Evolutionary conservation across 1,140 invertebrate species (phyloP).

Genomic region (Ephestia elutella): DNA sequence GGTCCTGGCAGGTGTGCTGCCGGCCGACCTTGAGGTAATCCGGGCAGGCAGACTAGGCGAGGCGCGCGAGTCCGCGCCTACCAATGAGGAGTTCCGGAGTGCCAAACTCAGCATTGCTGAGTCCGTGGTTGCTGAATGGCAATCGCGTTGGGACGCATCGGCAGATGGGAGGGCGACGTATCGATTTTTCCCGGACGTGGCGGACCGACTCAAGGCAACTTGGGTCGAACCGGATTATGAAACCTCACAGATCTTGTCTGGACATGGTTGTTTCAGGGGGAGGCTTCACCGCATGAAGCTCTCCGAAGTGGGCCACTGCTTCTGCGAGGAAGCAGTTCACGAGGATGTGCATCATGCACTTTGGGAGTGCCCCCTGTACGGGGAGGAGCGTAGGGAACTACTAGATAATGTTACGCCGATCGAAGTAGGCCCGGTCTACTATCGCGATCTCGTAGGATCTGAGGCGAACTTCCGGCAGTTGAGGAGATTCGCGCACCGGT

Average conservation of each 20-base stretch:
- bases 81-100: too few species aligned
- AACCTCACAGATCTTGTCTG: constrained; percentile 17
- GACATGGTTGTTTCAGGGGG: constrained; percentile 17
- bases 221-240: constrained; percentile 18
- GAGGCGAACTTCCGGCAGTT: too few species aligned
- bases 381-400: constrained; percentile 5
- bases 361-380: constrained; percentile 14
- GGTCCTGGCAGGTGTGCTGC: too few species aligned
- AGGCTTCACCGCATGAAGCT: constrained; percentile 15
- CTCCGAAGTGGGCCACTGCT: constrained; percentile 5
- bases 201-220: too few species aligned
- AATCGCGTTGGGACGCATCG: not conserved
- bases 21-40: too few species aligned
- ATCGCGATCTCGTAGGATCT: too few species aligned
- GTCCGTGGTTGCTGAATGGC: not conserved
- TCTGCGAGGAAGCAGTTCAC: constrained; percentile 3
- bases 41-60: too few species aligned
- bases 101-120: too few species aligned
- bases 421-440: not conserved
- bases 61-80: too few species aligned
- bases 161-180: constrained; percentile 4
- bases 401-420: not conserved
- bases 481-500: too few species aligned
- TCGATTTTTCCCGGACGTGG: too few species aligned
- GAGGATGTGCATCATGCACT: constrained; percentile 15